Conservation (phyloP, 2,113 vertebrate species). For the Hemicordylus capensis region DNA sequence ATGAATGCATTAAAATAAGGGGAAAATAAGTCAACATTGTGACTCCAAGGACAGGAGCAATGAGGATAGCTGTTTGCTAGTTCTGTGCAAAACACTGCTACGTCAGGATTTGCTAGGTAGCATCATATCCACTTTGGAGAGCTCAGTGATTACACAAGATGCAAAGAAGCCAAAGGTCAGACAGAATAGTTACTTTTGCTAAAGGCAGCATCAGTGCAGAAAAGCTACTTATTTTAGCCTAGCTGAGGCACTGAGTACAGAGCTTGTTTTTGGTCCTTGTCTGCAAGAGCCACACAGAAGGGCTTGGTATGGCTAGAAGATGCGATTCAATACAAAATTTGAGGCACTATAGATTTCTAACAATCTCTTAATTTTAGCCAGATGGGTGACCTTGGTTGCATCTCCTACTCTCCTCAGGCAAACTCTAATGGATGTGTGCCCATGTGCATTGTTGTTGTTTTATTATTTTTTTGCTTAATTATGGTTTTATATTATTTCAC, state of each 20-base stretch:
- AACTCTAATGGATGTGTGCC: neutral
- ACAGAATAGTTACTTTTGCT: neutral
- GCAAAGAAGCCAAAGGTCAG: neutral
- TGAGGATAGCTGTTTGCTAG: neutral
- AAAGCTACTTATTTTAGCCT: neutral
- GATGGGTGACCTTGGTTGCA: neutral
- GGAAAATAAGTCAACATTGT: neutral
- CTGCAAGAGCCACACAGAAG: neutral
- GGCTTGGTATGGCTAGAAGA: neutral
- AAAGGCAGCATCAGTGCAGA: neutral
- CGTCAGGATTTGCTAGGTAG: neutral
- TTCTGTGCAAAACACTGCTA: fast-evolving
- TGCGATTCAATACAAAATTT: slow-evolving; percentile 1
- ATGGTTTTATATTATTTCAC: neutral
- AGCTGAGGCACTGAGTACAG: neutral
- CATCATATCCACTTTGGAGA: neutral
- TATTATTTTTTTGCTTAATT: too few relatives aligned
- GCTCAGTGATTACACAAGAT: neutral
- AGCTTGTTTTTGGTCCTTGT: neutral
- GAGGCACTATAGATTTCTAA: slow-evolving; percentile 3
- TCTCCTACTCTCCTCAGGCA: neutral
- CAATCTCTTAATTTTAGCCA: neutral
- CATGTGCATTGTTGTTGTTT: neutral
- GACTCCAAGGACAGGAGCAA: neutral
- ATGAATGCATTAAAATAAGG: neutral